Percentiles rank a stretch among this genome's conserved stretches.
Evolutionary conservation across 2,888 invertebrate species (phyloP).

Genomic region (Villa cingulata): DNA sequence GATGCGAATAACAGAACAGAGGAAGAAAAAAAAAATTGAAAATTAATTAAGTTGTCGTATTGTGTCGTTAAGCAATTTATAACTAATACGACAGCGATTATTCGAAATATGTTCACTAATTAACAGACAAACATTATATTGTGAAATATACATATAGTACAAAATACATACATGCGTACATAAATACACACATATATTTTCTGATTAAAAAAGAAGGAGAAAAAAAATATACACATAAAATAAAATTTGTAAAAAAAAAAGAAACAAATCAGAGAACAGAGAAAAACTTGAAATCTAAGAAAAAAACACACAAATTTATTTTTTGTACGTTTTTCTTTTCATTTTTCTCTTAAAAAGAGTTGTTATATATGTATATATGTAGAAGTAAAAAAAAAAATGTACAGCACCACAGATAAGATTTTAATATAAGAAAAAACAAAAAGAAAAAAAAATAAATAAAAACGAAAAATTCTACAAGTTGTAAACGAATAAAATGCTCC

Average conservation of each 20-base stretch:
- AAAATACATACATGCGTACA: no score
- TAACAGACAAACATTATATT: constrained; percentile 28
- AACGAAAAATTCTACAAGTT: background rate
- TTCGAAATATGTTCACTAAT: constrained; percentile 37
- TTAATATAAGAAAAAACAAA: background rate
- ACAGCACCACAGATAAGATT: no score
- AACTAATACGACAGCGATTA: constrained; percentile 35
- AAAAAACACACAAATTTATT: background rate
- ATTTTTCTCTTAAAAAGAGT: no score
- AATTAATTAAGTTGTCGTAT: background rate
- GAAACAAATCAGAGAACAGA: background rate
- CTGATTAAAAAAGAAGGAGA: no score
- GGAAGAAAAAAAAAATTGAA: background rate
- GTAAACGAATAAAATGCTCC: constrained; percentile 4
- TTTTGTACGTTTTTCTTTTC: no score
- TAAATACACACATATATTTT: no score
- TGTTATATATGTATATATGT: no score
- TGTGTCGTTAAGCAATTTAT: background rate
- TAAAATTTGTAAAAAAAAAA: background rate
- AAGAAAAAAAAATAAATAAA: background rate
- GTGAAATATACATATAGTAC: no score
- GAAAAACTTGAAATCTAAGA: background rate
- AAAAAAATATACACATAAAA: background rate
- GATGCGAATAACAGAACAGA: no score
- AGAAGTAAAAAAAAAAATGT: no score